A percentile compares a stretch with the other conserved stretches of the same genome.
Evolutionary conservation across 2,888 invertebrate genomes (phyloP).

Genomic region (Pandemis corylana): DNA sequence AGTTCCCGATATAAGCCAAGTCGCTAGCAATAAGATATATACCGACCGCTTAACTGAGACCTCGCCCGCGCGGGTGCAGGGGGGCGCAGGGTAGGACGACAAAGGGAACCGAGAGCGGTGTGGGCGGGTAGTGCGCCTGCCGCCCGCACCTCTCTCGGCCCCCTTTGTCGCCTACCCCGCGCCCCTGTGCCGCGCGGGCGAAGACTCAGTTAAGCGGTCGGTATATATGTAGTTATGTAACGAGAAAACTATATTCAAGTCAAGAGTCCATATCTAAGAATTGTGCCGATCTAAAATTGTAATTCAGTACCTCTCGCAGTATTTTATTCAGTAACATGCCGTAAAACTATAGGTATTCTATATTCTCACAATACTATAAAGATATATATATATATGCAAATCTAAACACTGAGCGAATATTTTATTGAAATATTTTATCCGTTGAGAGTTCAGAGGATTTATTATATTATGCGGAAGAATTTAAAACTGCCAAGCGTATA

Average conservation of each 20-base stretch:
- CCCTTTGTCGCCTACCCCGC: too few relatives aligned
- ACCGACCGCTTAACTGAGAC: too few relatives aligned
- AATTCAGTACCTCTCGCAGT: conserved; percentile 25
- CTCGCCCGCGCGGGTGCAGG: too few relatives aligned
- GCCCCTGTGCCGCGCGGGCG: too few relatives aligned
- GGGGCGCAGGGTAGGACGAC: too few relatives aligned
- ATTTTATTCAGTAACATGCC: conserved; percentile 40
- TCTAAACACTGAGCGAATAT: conserved; percentile 35
- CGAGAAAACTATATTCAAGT: too few relatives aligned
- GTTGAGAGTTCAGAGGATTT: conserved; percentile 29
- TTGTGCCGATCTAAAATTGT: conserved; percentile 7
- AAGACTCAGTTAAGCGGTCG: neutral
- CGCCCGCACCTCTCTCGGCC: too few relatives aligned
- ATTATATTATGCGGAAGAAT: conserved; percentile 26
- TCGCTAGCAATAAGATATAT: too few relatives aligned
- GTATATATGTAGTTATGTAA: neutral
- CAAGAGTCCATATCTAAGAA: conserved; percentile 6
- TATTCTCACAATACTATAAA: conserved; percentile 32
- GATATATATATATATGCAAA: conserved; percentile 35
- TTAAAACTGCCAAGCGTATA: conserved; percentile 1
- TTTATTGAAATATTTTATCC: conserved; percentile 40
- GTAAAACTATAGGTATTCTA: conserved; percentile 28
- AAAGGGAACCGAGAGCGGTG: too few relatives aligned
- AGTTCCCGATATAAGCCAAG: too few relatives aligned
- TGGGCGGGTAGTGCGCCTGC: too few relatives aligned